Base-by-base conservation (phyloP, 2,797 vertebrate genomes). In the Amphiprion clarkii region DNA sequence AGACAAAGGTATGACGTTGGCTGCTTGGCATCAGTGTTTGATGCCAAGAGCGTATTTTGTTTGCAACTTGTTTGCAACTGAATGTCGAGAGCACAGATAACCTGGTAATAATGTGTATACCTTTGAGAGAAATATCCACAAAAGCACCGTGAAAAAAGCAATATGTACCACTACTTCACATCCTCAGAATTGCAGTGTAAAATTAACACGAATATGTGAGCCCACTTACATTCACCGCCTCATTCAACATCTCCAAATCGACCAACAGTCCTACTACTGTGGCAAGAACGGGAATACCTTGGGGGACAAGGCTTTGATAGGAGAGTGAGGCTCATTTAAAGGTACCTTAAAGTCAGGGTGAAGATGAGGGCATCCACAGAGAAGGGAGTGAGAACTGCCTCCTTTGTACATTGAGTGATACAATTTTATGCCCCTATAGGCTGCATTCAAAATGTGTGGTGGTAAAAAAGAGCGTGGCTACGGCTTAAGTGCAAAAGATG, bases 351-450 rank as follows among this genome's bases (percentile, higher is more conserved):
- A 81, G 79, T 77, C 74, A 59, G 71, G 73, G 62, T 78, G 70
- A 90, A 70, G 68, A 73, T 2, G 70, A 83, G 89, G 90, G 76
- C 84, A 86, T 78, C 76, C 82, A 78, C 78, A 69, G 77, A 82
- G 53, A 69, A 87, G 74, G 40, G 67, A 84, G 62, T 63, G 78
- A 89, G 70, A 88, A 79, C 62, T 57, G 86, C 67, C 66, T 78
- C 68, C 48, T 67, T 86, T 73, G 80, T 85, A 86, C 71, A 75
- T 52, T 64, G 55, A 78, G 61, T 46, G 74, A 66, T 74, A 72
- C 71, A 78, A 78, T 84, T 84, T 74, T 46, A 80, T 85, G 55
- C 65, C 66, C 71, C 54, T 77, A 54, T 54, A 83, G 67, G 70
- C 82, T 73, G 42, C 46, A 67, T 84, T 85, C 67, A 60, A 82